Percentiles rank a stretch among this genome's conserved stretches.
phyloP scores from a whole-genome alignment of 2,888 invertebrate species.

The Sarcophaga subvicina region DNA sequence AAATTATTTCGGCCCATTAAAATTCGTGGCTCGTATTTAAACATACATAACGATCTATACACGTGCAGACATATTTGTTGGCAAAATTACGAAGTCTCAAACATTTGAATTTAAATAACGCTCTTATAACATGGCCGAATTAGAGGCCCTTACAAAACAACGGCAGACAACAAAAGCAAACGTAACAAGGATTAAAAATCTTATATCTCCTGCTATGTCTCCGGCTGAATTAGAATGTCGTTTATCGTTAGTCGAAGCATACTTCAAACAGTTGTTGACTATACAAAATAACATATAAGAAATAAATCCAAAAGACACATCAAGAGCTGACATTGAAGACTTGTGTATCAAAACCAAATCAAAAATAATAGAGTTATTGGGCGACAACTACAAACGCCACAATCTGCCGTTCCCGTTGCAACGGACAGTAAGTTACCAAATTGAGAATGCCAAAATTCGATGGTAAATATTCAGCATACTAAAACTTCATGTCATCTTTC shows the following conservation, averaged over 20 bases:
- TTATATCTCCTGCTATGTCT: conserved; percentile 20
- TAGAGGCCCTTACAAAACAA: conserved; percentile 3
- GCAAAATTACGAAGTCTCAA: too few species aligned
- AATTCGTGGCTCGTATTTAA: too few species aligned
- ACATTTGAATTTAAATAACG: too few species aligned
- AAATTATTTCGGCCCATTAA: too few species aligned
- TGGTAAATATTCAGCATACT: too few species aligned
- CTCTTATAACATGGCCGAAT: background rate
- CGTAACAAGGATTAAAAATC: conserved; percentile 28
- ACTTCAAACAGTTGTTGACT: conserved; percentile 51
- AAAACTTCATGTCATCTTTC: too few species aligned
- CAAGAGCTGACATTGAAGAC: background rate
- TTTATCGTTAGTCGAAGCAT: conserved; percentile 44
- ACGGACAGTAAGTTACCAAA: conserved; percentile 36
- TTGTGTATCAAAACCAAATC: conserved; percentile 22
- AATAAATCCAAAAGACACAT: background rate
- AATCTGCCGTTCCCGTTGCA: conserved; percentile 11
- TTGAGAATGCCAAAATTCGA: conserved; percentile 14
- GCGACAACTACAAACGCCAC: background rate
- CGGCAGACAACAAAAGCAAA: conserved; percentile 1
- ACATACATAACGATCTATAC: too few species aligned
- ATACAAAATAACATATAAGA: conserved; percentile 42
- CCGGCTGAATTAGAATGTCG: conserved; percentile 48
- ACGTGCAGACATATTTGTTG: too few species aligned
- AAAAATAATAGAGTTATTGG: conserved; percentile 23